Conservation (phyloP, 2,888 invertebrate genomes). For the Leuctra nigra region DNA sequence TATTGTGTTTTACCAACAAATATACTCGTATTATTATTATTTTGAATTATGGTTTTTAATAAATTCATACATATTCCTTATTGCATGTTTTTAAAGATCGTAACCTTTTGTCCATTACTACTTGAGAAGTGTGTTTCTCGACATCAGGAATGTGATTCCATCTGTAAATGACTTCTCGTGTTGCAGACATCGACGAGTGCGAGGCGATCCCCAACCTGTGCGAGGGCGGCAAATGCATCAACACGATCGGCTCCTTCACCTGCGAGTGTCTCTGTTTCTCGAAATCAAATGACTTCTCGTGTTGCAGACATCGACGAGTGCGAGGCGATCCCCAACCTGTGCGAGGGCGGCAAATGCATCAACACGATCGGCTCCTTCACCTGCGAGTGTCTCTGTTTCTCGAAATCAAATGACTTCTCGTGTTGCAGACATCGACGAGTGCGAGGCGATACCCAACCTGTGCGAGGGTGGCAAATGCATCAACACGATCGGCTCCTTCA, state of each 20-base stretch:
- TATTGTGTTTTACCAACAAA: too few species aligned
- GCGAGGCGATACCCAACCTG: slow-evolving; percentile 59
- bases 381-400: slow-evolving; percentile 72
- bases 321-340: slow-evolving; percentile 65
- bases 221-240: slow-evolving; percentile 72
- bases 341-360: slow-evolving; percentile 68
- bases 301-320: slow-evolving; percentile 70
- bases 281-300: slow-evolving; percentile 67
- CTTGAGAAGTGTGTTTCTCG: too few species aligned
- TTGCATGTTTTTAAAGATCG: too few species aligned
- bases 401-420: slow-evolving; percentile 70
- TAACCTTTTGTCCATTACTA: too few species aligned
- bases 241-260: slow-evolving; percentile 72
- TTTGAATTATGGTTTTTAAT: too few species aligned
- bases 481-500: slow-evolving; percentile 72
- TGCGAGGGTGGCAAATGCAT: slow-evolving; percentile 68
- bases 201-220: slow-evolving; percentile 85
- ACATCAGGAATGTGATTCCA: too few species aligned
- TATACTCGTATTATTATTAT: too few species aligned
- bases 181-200: slow-evolving; percentile 41
- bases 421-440: slow-evolving; percentile 70
- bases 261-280: slow-evolving; percentile 78
- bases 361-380: slow-evolving; percentile 77
- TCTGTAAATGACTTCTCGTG: too few species aligned
- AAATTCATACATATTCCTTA: too few species aligned